These are phyloP conservation scores for Nycticebus coucang DNA, from an alignment of 2,113 vertebrate genomes.

Conservation along the genomic window DNA sequence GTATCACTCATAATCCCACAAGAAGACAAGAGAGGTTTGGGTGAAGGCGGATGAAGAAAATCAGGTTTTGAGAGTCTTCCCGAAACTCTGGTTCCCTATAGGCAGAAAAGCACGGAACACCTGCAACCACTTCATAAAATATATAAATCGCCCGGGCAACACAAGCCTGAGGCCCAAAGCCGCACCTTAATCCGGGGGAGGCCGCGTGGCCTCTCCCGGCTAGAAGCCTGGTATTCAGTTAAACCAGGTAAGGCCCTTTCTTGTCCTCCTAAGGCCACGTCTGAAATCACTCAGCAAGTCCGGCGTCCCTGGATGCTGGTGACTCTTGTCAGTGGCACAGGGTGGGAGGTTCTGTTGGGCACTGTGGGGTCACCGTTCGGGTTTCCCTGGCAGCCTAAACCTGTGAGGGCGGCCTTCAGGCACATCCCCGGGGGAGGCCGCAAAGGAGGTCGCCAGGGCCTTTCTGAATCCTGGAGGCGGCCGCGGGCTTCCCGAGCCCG, in stretches of 20 bases:
- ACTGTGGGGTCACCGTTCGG: not conserved
- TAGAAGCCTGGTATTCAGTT: fast-evolving
- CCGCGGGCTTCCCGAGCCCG: fast-evolving
- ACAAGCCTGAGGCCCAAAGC: no score
- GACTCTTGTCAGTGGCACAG: not conserved
- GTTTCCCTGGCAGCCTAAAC: constrained; percentile 6
- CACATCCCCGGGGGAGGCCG: not conserved
- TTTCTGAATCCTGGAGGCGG: not conserved
- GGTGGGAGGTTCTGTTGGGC: fast-evolving
- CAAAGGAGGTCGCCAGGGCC: no score
- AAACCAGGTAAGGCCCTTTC: fast-evolving
- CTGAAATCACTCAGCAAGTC: fast-evolving
- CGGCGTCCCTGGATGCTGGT: not conserved
- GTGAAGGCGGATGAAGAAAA: not conserved
- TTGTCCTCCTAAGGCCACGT: not conserved
- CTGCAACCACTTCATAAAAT: fast-evolving
- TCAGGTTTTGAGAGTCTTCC: not conserved
- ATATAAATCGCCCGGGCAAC: not conserved
- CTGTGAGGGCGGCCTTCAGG: fast-evolving
- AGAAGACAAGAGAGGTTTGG: not conserved
- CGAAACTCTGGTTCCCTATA: not conserved
- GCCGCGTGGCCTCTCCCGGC: no score
- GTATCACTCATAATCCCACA: not conserved
- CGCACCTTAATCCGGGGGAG: not conserved
- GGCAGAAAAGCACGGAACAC: not conserved